Conservation (phyloP, 2,888 invertebrate species). For the Zygaena filipendulae region DNA sequence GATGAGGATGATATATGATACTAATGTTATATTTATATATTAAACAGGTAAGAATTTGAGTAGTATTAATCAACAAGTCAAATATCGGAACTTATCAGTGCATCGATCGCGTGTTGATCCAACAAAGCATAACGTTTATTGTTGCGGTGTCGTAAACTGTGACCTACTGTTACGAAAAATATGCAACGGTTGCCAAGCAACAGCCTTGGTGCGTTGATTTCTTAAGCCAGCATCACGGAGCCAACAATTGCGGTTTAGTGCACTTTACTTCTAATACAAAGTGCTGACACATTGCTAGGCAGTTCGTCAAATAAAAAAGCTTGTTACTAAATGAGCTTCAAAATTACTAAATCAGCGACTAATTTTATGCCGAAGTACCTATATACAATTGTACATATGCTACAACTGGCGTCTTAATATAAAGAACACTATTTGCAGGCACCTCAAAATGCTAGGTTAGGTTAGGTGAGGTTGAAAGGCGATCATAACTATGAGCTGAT, state of each 20-base stretch:
- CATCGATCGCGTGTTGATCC: constrained; percentile 34
- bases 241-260: constrained; percentile 23
- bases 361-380: too few relatives aligned
- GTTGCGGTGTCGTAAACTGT: constrained; percentile 41
- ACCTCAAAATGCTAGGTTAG: too few relatives aligned
- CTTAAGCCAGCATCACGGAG: constrained; percentile 27
- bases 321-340: too few relatives aligned
- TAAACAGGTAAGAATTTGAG: too few relatives aligned
- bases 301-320: constrained; percentile 1
- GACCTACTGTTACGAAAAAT: constrained; percentile 38
- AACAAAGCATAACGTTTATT: constrained; percentile 40
- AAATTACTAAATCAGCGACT: too few relatives aligned
- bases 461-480: too few relatives aligned
- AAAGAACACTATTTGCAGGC: too few relatives aligned
- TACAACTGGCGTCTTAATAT: too few relatives aligned
- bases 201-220: constrained; percentile 35
- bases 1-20: too few relatives aligned
- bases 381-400: too few relatives aligned
- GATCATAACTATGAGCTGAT: too few relatives aligned
- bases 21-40: not conserved
- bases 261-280: constrained; percentile 7
- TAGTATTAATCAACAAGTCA: too few relatives aligned
- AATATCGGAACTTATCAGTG: constrained; percentile 23
- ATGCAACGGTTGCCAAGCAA: constrained; percentile 21
- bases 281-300: constrained; percentile 1